A percentile compares a stretch with the other conserved stretches of the same genome.
Conservation (phyloP, 2,113 vertebrate genomes). For the Semnopithecus entellus region DNA sequence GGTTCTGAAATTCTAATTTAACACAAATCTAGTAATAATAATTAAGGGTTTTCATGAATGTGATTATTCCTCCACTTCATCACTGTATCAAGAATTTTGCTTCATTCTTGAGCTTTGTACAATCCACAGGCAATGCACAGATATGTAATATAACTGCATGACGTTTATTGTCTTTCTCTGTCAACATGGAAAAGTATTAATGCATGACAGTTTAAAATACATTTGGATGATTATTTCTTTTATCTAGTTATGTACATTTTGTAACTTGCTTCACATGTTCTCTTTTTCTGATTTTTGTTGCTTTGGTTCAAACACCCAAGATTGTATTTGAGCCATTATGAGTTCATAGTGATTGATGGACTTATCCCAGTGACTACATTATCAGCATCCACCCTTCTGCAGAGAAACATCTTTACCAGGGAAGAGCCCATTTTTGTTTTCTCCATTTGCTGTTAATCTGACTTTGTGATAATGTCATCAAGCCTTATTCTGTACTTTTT, state of each 20-base stretch:
- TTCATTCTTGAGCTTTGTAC: not conserved
- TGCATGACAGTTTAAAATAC: not conserved
- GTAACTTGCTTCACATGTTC: not conserved
- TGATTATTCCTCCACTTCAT: not conserved
- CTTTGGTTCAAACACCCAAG: slow-evolving; percentile 40
- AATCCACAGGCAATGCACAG: not conserved
- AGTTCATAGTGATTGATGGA: slow-evolving; percentile 57
- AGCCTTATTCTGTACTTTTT: slow-evolving; percentile 22
- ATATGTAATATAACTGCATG: not conserved
- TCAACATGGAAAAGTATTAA: not conserved
- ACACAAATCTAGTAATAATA: not conserved
- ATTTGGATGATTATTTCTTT: slow-evolving; percentile 36
- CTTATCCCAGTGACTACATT: not conserved
- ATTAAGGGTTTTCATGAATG: not conserved
- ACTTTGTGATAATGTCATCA: slow-evolving; percentile 62
- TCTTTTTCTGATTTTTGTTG: slow-evolving; percentile 22
- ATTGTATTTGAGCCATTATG: not conserved
- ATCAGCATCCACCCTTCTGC: slow-evolving; percentile 40
- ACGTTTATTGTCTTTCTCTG: not conserved
- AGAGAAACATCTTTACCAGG: slow-evolving; percentile 41
- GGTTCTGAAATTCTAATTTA: slow-evolving; percentile 20
- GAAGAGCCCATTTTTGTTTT: slow-evolving; percentile 63
- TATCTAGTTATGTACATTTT: not conserved
- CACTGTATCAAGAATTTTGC: not conserved
- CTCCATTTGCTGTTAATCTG: slow-evolving; percentile 65